Evolutionary conservation across 1,140 invertebrate species (phyloP), one percentile per base, ranked within the genome.

Genomic region (Solenopsis fugax): DNA sequence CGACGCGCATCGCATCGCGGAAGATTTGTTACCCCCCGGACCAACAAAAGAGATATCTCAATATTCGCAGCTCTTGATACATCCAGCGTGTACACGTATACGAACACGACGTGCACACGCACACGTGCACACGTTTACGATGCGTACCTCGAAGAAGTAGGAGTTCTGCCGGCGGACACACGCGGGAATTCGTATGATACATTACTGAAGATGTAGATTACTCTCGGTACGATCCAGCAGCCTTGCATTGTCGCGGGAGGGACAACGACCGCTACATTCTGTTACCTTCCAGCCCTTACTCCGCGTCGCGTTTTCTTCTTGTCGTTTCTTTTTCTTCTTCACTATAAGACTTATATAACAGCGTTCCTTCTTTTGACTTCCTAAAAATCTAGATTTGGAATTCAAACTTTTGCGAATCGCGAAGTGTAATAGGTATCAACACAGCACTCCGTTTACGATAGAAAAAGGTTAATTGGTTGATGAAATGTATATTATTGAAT

Each of bases 181-280:
- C 75, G 86, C 85, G 81, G 85, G 24, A 69, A 69, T 81, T 89
- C 86, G 81, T 91, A 94, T 93, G 92, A 95, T 94, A 92, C 94
- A 93, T 94, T 90, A 93, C 88, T 88, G 90, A 92, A 94, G 93
- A 95, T 94, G 94, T 93, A 94, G 94, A 94, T 94, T 92, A 90
- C 89, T 87, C 90, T 87, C 85, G 76, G 87, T 86, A 92, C 92
- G 90, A 91, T 93, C 90, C 90, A 86, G 86, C 88, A 86, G 88
- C 91, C 91, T 93, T 92, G 91, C 93, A 94, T 94, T 94, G 93
- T 94, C 92, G 88, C 73, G 56, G 84, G 60, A 85, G 67, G 93
- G 88, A 94, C 94, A 94, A 95, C 93, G 91, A 89, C 90, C 72
- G 89, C 86, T 86, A 85, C 77, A 52, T 90, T 91, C 78, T 89